These are phyloP conservation scores for Adela reaumurella DNA, from an alignment of 2,888 invertebrate species.

Conservation along the genomic window DNA sequence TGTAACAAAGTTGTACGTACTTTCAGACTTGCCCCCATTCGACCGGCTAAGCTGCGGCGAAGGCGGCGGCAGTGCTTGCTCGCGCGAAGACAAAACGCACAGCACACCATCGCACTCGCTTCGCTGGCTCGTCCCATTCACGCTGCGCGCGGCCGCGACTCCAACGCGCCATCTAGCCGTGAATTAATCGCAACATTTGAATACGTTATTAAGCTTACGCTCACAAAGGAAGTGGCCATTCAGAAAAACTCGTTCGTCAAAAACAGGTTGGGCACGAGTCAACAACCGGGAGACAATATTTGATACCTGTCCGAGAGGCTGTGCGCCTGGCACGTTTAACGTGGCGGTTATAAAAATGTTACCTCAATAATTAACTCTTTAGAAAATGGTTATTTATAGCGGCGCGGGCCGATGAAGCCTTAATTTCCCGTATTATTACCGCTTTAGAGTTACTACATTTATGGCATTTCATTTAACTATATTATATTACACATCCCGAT, in stretches of 20 bases:
- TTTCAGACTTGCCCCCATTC: too few relatives aligned
- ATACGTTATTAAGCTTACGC: slow-evolving; percentile 39
- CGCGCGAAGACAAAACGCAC: not conserved
- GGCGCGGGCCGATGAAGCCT: not conserved
- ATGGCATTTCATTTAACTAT: not conserved
- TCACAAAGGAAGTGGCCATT: slow-evolving; percentile 54
- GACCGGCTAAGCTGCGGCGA: too few relatives aligned
- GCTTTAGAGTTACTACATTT: not conserved
- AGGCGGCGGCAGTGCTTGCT: not conserved
- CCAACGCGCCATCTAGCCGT: slow-evolving; percentile 44
- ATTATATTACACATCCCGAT: not conserved
- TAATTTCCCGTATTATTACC: not conserved
- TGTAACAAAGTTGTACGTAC: too few relatives aligned
- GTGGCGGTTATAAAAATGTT: not conserved
- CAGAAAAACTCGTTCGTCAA: slow-evolving; percentile 43
- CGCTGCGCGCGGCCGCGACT: not conserved
- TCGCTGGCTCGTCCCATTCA: not conserved
- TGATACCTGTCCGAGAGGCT: slow-evolving; percentile 15
- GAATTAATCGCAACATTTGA: slow-evolving; percentile 58
- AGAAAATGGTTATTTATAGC: not conserved
- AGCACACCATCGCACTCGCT: not conserved
- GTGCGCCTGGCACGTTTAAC: not conserved
- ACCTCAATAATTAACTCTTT: not conserved
- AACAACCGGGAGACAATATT: slow-evolving; percentile 50
- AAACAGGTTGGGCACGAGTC: slow-evolving; percentile 56